Evolutionary conservation across 2,888 invertebrate species (phyloP).

Genomic region (Oligia fasciuncula): DNA sequence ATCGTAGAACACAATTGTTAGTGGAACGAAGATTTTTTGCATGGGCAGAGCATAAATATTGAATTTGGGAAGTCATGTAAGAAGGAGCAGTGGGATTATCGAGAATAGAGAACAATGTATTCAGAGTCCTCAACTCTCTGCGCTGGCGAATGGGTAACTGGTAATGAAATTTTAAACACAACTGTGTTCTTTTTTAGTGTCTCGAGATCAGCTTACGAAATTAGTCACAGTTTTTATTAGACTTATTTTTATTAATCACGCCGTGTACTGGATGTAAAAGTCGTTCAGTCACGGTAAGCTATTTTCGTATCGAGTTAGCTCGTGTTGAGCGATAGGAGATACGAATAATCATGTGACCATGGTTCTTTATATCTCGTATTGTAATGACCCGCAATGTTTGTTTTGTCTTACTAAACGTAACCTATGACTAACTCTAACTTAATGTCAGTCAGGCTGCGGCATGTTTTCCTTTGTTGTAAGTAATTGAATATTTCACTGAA

Average conservation of each 20-base stretch:
- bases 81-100: no score
- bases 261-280: not conserved
- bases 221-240: conserved; percentile 8
- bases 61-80: not conserved
- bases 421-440: not conserved
- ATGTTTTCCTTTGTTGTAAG: not conserved
- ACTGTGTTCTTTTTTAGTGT: not conserved
- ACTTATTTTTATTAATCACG: conserved; percentile 7
- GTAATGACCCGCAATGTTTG: not conserved
- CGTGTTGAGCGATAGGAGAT: not conserved
- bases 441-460: not conserved
- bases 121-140: no score
- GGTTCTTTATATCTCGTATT: not conserved
- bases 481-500: not conserved
- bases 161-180: not conserved
- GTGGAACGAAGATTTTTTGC: no score
- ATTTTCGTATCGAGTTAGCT: conserved; percentile 16
- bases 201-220: not conserved
- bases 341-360: not conserved
- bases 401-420: not conserved
- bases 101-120: no score
- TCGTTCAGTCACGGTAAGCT: not conserved
- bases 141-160: no score
- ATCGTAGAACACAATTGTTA: no score
- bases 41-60: no score